phyloP scores from a whole-genome alignment of 2,888 invertebrate species.

The Pristionchus entomophagus region DNA sequence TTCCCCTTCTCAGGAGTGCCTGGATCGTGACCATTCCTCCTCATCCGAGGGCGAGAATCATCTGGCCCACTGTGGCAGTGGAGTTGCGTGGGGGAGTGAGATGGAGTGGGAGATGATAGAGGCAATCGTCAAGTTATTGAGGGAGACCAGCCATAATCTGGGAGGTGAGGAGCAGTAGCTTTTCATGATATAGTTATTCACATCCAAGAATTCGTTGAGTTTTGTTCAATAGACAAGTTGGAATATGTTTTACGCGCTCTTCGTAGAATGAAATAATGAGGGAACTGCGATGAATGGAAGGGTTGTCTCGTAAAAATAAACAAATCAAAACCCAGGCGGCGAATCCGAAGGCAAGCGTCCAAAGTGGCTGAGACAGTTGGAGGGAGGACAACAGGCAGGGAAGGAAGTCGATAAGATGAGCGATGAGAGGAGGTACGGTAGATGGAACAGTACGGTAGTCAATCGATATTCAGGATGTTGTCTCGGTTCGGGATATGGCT shows the following conservation, averaged over 20 bases:
- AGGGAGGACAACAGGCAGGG: constrained; percentile 71
- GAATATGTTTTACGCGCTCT: neutral
- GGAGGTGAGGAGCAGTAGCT: constrained; percentile 47
- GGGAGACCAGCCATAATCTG: constrained; percentile 85
- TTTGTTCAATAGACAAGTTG: no score
- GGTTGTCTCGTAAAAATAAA: neutral
- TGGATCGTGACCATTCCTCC: constrained; percentile 55
- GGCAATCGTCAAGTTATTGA: constrained; percentile 82
- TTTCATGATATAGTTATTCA: no score
- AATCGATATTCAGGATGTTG: constrained; percentile 81
- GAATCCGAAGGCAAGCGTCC: constrained; percentile 74
- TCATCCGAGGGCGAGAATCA: constrained; percentile 48
- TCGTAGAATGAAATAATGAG: neutral
- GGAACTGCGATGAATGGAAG: neutral
- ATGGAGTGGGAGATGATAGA: constrained; percentile 71
- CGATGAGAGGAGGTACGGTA: constrained; percentile 43
- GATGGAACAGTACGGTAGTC: neutral
- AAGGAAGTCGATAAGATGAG: constrained; percentile 54
- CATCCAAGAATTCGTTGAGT: no score
- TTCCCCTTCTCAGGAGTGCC: constrained; percentile 62
- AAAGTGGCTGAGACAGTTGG: constrained; percentile 76
- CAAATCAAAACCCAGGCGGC: neutral
- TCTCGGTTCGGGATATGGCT: constrained; percentile 98
- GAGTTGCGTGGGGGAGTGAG: constrained; percentile 66
- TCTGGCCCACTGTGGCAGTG: constrained; percentile 59